Base-by-base conservation (phyloP, 2,113 vertebrate genomes). In the Podocnemis expansa region DNA sequence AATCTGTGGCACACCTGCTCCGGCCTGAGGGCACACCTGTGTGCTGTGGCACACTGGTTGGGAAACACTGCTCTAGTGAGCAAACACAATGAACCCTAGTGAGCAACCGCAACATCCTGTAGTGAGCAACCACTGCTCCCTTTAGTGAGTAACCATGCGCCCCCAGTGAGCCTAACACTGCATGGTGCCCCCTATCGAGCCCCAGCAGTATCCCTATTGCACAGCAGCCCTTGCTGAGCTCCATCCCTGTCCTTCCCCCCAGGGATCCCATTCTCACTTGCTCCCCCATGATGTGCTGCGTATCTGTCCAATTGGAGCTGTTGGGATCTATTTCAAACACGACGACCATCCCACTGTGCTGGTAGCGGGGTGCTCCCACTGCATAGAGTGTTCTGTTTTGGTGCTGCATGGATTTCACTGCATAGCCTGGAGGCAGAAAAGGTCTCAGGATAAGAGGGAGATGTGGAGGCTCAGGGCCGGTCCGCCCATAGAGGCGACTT, bases 351-450 rank as follows among this genome's bases (percentile, higher is more conserved):
- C 97, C 97, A n/a, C 95, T 45, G 11, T 98, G 97, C 84, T 96
- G 96, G 58, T 97, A 97, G 29, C 97, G 87, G 25, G 97, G 97
- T 24, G 97, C 97, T 58, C 97, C 97, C 14, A 78, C 91, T 3
- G 97, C 96, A 85, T 97, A 76, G 51, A 97, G 73, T 0, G 10
- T 51, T 12, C 5, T 14, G 10, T 38, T 10, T 31, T 0, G 25
- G 34, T 75, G 93, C 58, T 85, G 70, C 81, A 96, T 78, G 94
- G 94, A 97, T 56, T 88, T 70, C 90, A 98, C 73, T 0, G 97
- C 80, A 56, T 98, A 98, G 47, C 97, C 97, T 98, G 83, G 51
- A 60, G 78, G 41, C 25, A 58, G 80, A 45, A 82, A 55, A 31
- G 6, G 14, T 27, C 43, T n/a, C 22, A 31, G 52, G 21, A 80